Evolutionary conservation across 2,113 vertebrate species (phyloP), one percentile per base, ranked within the genome.

Genomic region (Paedocypris sp.): DNA sequence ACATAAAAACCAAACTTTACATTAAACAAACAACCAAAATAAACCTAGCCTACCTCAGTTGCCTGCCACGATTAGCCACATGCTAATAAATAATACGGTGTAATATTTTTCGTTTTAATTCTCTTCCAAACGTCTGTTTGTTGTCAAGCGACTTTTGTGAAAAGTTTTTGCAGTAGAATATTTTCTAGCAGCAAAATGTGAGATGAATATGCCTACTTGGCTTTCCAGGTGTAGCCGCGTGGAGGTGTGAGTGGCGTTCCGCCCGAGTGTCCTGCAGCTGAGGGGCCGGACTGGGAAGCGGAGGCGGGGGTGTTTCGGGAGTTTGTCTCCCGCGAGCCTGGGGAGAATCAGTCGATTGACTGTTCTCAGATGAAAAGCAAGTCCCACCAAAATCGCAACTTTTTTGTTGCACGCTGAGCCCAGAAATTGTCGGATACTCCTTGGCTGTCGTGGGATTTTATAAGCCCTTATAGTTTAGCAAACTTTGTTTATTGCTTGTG

Each of bases 241-340:
- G 26, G 35, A 22, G 59, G 36, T 35, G 46, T 56, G 43, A 62
- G 61, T 31, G 60, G 36, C 39, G 60, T 52, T n/a, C 16, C 13
- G 33, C 46, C 2, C 1, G 16, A 10, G 16, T 51, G 15, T 36
- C 19, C 25, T 4, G 15, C 9, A n/a, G 28, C 16, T 9, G 33
- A 16, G 58, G 39, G 58, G 62, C 64, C 42, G 67, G 71, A 52
- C 63, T 57, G 35, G 41, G 51, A 28, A 46, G 28, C 47, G 51
- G 65, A 66, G 54, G 49, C 52, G 65, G 68, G 58, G 65, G 68
- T 41, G 66, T 39, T 48, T 38, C 68, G 25, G 38, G 15, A 26
- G 54, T 41, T 35, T 46, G 11, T 33, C 18, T 51, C 28, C 31
- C 22, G 19, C 15, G 38, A 12, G 15, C 32, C 4, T 43, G 15